Conservation (phyloP, 2,888 invertebrate species). For the Diarsia brunnea region DNA sequence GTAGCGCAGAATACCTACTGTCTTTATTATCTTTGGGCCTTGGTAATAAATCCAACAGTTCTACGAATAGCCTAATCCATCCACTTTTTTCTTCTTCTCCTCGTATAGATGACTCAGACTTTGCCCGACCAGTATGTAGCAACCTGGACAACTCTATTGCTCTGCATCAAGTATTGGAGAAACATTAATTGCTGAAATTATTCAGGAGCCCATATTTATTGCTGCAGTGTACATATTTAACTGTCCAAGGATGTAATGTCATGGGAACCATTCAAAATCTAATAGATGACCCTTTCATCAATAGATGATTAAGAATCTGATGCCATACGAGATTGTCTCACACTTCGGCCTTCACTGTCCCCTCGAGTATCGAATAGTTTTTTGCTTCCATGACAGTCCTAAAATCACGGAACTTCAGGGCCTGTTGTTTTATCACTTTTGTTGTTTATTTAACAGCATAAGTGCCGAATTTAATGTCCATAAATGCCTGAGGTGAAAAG, state of each 20-base stretch:
- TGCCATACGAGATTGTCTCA: background rate
- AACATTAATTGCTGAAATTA: background rate
- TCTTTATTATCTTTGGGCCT: background rate
- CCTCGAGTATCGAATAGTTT: background rate
- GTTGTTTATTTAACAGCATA: background rate
- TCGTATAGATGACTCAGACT: too few relatives aligned
- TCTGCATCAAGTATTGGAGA: background rate
- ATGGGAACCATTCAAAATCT: conserved; percentile 18
- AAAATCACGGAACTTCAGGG: background rate
- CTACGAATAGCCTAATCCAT: too few relatives aligned
- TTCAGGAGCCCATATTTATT: background rate
- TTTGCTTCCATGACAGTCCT: background rate
- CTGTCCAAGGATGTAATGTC: conserved; percentile 8
- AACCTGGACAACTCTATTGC: too few relatives aligned
- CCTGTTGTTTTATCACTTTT: background rate
- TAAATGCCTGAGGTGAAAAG: background rate
- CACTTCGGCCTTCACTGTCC: background rate
- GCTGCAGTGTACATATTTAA: background rate
- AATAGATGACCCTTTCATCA: background rate
- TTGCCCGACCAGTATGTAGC: too few relatives aligned
- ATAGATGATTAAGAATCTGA: background rate
- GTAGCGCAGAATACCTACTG: background rate
- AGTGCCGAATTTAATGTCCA: background rate
- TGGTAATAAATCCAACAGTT: background rate
- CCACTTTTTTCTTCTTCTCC: too few relatives aligned